Base-by-base conservation (phyloP, 1,140 invertebrate genomes). In the Ptiloglossa arizonensis region DNA sequence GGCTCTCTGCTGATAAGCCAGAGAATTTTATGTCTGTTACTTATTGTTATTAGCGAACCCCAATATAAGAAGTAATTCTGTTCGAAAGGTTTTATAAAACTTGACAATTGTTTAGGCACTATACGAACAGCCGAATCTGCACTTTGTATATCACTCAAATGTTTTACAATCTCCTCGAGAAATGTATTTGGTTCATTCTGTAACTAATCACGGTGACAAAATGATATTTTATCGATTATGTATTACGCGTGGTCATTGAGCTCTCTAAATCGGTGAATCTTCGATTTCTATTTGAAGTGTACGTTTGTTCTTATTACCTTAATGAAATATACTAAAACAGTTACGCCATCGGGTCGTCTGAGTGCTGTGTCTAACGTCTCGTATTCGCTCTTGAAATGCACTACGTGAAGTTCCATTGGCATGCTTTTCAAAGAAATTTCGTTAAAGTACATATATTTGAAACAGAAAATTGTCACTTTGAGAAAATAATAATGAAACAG, bases 61-160 rank as follows among this genome's bases (percentile, higher is more conserved):
- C 94, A 93, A 85, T 97, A 97, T 1, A 95, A 88, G 86, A 96
- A 97, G 83, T 95, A 96, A 86, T 94, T 94, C 68, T 93, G 86
- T 8, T 83, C 88, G 72, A 95, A 94, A 78, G 94, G 90, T 13
- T 92, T 93, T 8, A 95, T 54, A 1, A 95, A 88, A 13, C 89
- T 90, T 0, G 89, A 92, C 81, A 95, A 85, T 0, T 92, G 89
- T 9, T 91, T 88, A 1, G 93, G 92, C 5, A 90, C 87, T 13
- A 95, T 87, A 76, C 91, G 93, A 27, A 91, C 93, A 60, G 90
- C 91, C 19, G 92, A 92, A 70, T 93, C 81, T 0, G 94, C 90
- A 29, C 93, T 89, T 66, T 88, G 89, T 13, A 95, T 92, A 2
- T 89, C 87, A 4, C 89, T 80, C 19, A 95, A 90, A 0, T 91